Percentiles rank a stretch among this genome's conserved stretches.
phyloP scores from a whole-genome alignment of 64 coral and sea anemone species.

The Catalaphyllia jardinei region DNA sequence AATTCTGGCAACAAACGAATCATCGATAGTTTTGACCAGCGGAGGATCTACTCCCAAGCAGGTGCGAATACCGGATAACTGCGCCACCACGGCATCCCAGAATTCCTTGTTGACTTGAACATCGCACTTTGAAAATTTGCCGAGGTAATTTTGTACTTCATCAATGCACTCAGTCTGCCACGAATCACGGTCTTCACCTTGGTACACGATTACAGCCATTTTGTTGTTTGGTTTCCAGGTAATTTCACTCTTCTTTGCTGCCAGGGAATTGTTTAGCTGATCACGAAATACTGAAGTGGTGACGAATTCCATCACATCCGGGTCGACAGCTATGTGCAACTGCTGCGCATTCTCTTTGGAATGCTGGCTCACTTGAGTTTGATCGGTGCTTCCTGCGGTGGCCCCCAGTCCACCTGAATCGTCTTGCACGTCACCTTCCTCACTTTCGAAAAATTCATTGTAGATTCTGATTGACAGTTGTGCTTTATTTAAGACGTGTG shows the following conservation, averaged over 20 bases:
- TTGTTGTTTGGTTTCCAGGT: constrained; percentile 35
- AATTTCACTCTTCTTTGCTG: constrained; percentile 32
- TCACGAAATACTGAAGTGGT: constrained; percentile 10
- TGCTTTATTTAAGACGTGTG: neutral
- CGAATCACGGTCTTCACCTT: neutral
- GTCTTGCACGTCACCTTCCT: neutral
- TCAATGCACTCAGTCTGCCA: constrained; percentile 51
- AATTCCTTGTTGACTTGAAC: constrained; percentile 8
- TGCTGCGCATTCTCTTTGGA: constrained; percentile 2
- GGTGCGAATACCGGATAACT: neutral
- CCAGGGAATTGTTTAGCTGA: constrained; percentile 25
- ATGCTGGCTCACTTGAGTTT: neutral
- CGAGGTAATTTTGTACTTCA: constrained; percentile 21
- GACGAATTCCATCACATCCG: constrained; percentile 59
- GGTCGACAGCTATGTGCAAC: constrained; percentile 47
- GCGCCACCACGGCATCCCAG: constrained; percentile 13
- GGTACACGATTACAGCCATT: constrained; percentile 28
- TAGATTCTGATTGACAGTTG: neutral
- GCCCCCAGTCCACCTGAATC: neutral
- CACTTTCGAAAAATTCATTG: neutral
- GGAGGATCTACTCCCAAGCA: constrained; percentile 10
- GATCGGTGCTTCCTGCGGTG: no score
- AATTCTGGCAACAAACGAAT: neutral
- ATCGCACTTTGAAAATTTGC: constrained; percentile 25
- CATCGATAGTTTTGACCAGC: neutral